These are phyloP conservation scores for Poeciliopsis paucimaculata DNA, from an alignment of 2,797 vertebrate species.

Conservation along the genomic window DNA sequence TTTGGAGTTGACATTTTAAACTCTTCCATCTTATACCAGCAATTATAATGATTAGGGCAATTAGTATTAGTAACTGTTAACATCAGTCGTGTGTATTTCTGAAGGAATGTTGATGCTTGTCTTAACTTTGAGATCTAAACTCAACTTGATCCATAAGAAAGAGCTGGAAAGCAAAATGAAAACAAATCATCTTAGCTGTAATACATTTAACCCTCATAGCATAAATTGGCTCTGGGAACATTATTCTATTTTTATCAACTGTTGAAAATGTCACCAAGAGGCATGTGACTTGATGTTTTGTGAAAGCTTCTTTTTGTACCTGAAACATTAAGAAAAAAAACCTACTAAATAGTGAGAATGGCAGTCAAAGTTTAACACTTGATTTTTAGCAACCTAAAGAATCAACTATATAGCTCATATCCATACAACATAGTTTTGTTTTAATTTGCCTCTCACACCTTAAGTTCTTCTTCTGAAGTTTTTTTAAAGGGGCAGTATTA, in stretches of 20 bases:
- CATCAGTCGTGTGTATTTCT: neutral
- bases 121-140: neutral
- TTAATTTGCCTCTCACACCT: neutral
- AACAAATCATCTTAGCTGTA: neutral
- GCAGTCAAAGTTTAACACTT: neutral
- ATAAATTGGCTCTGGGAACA: neutral
- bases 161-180: neutral
- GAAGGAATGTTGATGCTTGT: neutral
- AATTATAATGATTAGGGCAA: neutral
- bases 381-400: neutral
- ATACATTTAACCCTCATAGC: neutral
- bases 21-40: neutral
- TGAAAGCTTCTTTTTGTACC: neutral
- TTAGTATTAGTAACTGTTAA: constrained; percentile 1
- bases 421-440: neutral
- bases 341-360: neutral
- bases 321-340: neutral
- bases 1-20: neutral
- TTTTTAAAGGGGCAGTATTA: neutral
- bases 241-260: neutral
- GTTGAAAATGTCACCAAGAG: neutral
- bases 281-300: neutral
- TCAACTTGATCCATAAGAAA: neutral
- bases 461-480: neutral
- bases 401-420: neutral